Base-by-base conservation (phyloP, 2,888 invertebrate species). In the Sphaeridia pumilis region DNA sequence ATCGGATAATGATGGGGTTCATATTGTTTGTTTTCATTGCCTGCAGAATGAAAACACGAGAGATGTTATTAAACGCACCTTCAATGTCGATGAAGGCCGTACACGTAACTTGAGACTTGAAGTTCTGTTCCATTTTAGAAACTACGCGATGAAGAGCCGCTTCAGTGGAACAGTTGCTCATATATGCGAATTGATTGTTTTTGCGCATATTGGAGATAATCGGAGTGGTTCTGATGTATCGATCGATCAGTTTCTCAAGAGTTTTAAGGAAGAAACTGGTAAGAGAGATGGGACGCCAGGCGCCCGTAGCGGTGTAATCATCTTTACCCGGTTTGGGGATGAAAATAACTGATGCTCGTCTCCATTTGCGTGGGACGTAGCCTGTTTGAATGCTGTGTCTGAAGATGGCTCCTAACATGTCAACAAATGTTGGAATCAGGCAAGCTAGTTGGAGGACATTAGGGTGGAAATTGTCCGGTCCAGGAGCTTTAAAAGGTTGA, bases 31-130 rank as follows among this genome's bases (percentile, higher is more conserved):
- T 25, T 2, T 34, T 17, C 2, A 59, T 24, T 1, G 60, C 57
- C 1, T 46, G 17, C 1, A 27, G 17, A 7, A 66, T 56, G 0
- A 61, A 41, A 2, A 44, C 34, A 43, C 53, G 54, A 2, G 55
- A 43, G 3, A 57, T 56, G 20, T 63, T 61, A 43, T 59, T 63
- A 46, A 67, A 65, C 2, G 65, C 65, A 7, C 66, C 66, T 41
- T 66, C 61, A 17, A 64, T 63, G 27, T 66, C 65, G 2, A 61
- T 28, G 43, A 66, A 64, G 0, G 55, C 58, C 0, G 49, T 57
- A 14, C 65, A 7, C 3, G 45, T 34, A 12, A 14, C 38, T 28
- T 38, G 38, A 26, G 10, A 10, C 26, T 24, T 12, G 27, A 49
- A 28, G 4, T 49, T 20, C 5, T 17, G 2, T 20, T 58, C 54